Evolutionary conservation across 2,797 vertebrate species (phyloP).

Genomic region (Peromyscus attwateri): DNA sequence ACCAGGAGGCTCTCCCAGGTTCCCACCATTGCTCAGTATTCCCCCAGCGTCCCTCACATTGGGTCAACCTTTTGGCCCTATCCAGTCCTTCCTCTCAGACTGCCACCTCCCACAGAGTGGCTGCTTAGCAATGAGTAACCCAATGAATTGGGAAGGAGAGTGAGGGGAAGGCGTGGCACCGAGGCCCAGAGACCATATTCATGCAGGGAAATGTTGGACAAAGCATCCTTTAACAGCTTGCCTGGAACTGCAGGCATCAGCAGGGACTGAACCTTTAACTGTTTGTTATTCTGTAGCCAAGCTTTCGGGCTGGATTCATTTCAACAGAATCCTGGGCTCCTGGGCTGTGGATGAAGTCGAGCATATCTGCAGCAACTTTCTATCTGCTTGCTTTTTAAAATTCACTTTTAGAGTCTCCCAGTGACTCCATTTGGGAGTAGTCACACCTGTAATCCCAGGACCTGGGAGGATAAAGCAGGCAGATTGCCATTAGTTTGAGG

Average conservation of each 20-base stretch:
- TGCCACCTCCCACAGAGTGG: not conserved
- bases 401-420: slow-evolving; percentile 28
- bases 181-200: not conserved
- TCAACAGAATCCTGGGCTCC: not conserved
- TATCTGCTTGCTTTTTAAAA: slow-evolving; percentile 16
- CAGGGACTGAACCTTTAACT: not conserved
- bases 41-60: not conserved
- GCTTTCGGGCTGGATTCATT: not conserved
- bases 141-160: not conserved
- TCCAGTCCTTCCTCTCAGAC: not conserved
- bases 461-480: too few relatives aligned
- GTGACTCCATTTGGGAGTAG: not conserved
- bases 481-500: not conserved
- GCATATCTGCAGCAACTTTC: not conserved
- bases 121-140: not conserved
- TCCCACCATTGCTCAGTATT: not conserved
- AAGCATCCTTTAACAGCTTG: not conserved
- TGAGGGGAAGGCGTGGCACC: not conserved
- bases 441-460: not conserved
- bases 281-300: slow-evolving; percentile 11
- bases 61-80: not conserved
- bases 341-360: not conserved
- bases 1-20: not conserved
- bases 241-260: not conserved
- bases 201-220: not conserved